Percentiles rank a stretch among this genome's conserved stretches.
These are phyloP conservation scores for Rhinichthys osculus DNA, from an alignment of 2,797 vertebrate species.

Conservation along the genomic window DNA sequence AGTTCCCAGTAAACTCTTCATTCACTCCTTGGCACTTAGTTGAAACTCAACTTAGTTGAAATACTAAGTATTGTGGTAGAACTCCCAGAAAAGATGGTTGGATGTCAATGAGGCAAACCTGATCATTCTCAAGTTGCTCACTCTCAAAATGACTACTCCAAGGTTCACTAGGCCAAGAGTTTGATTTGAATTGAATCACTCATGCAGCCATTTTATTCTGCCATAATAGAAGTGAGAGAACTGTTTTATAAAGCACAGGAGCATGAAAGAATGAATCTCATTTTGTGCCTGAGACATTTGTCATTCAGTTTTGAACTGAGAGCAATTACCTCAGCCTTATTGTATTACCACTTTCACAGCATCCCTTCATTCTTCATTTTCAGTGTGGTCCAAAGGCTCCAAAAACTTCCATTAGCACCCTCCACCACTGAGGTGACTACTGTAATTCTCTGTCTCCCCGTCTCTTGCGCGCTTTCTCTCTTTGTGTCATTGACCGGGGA, in stretches of 20 bases:
- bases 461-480: conserved; percentile 49
- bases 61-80: neutral
- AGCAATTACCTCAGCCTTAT: conserved; percentile 61
- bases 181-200: conserved; percentile 50
- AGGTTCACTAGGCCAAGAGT: conserved; percentile 38
- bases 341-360: conserved; percentile 62
- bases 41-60: conserved; percentile 1
- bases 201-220: conserved; percentile 44
- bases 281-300: conserved; percentile 57
- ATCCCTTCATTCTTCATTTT: conserved; percentile 54
- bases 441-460: conserved; percentile 70
- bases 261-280: conserved; percentile 60
- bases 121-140: conserved; percentile 28
- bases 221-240: conserved; percentile 47
- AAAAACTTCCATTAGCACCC: conserved; percentile 69
- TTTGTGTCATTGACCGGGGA: conserved; percentile 61
- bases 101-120: conserved; percentile 28
- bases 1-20: conserved; percentile 16
- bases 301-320: conserved; percentile 61
- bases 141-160: conserved; percentile 40
- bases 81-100: neutral
- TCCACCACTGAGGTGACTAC: conserved; percentile 69
- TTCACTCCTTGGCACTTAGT: neutral
- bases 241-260: conserved; percentile 57
- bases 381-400: conserved; percentile 62